phyloP scores from a whole-genome alignment of 2,888 invertebrate species.

The Drosophila gaucha region DNA sequence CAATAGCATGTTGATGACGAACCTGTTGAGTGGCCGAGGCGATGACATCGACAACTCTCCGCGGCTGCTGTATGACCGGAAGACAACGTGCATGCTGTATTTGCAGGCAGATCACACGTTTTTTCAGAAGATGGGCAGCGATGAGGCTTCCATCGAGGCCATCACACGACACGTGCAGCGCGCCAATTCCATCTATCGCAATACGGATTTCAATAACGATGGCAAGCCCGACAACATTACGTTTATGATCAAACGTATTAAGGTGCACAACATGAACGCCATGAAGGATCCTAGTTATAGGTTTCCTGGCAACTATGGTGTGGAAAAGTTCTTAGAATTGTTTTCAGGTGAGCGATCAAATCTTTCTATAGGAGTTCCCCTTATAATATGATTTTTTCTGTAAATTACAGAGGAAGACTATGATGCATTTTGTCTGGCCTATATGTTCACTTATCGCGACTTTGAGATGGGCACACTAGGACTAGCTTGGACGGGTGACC shows the following conservation, averaged over 20 bases:
- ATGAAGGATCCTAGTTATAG: conserved; percentile 94
- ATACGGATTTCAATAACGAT: conserved; percentile 96
- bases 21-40: conserved; percentile 77
- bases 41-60: conserved; percentile 77
- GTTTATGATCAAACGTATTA: conserved; percentile 98
- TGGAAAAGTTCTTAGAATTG: conserved; percentile 98
- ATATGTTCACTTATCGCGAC: conserved; percentile 99
- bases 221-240: conserved; percentile 96
- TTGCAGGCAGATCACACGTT: conserved; percentile 98
- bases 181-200: conserved; percentile 94
- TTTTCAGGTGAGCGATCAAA: conserved; percentile 91
- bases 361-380: background rate
- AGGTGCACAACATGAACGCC: conserved; percentile 95
- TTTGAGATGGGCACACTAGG: conserved; percentile 98
- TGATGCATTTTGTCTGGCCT: conserved; percentile 98
- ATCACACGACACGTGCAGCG: conserved; percentile 97
- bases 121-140: conserved; percentile 96
- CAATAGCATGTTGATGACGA: conserved; percentile 83
- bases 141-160: conserved; percentile 97
- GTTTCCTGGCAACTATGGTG: conserved; percentile 97
- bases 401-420: conserved; percentile 94
- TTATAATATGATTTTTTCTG: background rate
- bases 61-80: conserved; percentile 87
- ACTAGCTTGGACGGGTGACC: conserved; percentile 98
- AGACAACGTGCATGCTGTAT: conserved; percentile 97